phyloP scores from a whole-genome alignment of 2,797 vertebrate genomes.

The Carcharodon carcharias region DNA sequence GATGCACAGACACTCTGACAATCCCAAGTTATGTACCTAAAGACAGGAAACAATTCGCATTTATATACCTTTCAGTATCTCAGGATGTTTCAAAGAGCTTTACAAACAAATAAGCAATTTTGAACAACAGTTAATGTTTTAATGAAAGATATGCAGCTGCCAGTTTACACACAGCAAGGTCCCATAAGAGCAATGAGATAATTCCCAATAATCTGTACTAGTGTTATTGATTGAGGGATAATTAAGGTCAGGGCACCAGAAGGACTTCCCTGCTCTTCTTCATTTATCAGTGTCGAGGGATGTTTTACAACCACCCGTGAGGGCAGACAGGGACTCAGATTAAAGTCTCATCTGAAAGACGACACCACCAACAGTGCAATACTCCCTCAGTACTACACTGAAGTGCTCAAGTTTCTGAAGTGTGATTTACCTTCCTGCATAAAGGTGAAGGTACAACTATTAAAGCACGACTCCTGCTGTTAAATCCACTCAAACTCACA shows the following conservation, averaged over 20 bases:
- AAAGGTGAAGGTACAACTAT: background rate
- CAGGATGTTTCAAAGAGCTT: background rate
- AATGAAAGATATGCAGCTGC: background rate
- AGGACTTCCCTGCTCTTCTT: background rate
- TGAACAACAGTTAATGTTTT: background rate
- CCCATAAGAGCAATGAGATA: background rate
- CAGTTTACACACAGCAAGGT: background rate
- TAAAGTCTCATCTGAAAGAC: background rate
- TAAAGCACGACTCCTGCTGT: background rate
- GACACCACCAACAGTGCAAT: background rate
- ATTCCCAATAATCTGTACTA: background rate
- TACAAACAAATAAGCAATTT: background rate
- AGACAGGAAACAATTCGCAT: background rate
- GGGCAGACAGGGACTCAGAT: background rate
- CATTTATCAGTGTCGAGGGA: background rate
- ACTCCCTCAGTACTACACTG: background rate
- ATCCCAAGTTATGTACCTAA: background rate
- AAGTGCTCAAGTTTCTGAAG: background rate
- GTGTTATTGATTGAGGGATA: background rate
- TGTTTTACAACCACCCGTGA: too few relatives aligned
- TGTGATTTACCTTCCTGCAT: background rate
- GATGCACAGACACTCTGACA: background rate
- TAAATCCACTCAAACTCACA: background rate
- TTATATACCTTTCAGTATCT: background rate
- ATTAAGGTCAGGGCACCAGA: background rate